Conservation (phyloP, 2,113 vertebrate species). For the Nothocercus nigrocapillus region DNA sequence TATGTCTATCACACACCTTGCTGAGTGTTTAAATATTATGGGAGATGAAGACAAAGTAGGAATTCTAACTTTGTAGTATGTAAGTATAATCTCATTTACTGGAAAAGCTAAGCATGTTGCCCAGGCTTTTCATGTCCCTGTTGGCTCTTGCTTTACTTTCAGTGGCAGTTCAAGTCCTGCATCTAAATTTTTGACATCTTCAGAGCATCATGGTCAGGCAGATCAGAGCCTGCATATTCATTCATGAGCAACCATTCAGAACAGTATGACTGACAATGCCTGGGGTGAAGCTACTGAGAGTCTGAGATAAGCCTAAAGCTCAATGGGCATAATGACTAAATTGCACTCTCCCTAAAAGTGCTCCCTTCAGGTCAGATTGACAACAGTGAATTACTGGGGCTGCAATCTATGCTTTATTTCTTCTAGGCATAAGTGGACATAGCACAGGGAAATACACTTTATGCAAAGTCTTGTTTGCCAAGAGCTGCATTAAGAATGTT, state of each 20-base stretch:
- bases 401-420: neutral
- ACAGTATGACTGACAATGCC: neutral
- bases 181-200: neutral
- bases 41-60: neutral
- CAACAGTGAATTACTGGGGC: neutral
- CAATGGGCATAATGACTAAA: neutral
- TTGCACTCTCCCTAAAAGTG: neutral
- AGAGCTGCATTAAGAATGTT: neutral
- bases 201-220: neutral
- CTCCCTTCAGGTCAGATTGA: neutral
- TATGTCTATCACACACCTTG: neutral
- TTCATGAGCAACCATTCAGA: neutral
- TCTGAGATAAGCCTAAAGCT: neutral
- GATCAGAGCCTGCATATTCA: neutral
- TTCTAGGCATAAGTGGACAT: neutral
- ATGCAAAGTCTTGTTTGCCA: neutral
- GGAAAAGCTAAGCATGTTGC: neutral
- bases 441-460: neutral
- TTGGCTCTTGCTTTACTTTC: neutral
- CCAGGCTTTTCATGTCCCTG: neutral
- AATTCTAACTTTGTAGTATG: neutral
- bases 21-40: neutral
- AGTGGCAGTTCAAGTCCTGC: neutral
- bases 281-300: neutral
- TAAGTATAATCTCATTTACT: neutral